A percentile compares a stretch with the other conserved stretches of the same genome.
phyloP scores from a whole-genome alignment of 2,113 vertebrate genomes.

The Sarotherodon lohbergeri region DNA sequence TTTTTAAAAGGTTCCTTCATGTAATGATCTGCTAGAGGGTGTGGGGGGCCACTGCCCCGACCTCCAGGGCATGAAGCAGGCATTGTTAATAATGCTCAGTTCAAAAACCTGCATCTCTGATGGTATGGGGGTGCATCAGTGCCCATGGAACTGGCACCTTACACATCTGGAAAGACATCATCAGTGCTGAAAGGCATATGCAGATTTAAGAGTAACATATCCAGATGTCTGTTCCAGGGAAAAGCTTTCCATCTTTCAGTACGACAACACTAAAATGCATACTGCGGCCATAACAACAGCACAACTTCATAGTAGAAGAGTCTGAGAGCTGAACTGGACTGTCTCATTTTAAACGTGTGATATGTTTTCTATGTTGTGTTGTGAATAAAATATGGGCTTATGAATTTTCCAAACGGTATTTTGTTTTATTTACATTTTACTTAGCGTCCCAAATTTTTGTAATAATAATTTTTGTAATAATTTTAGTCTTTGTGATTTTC shows the following conservation, averaged over 20 bases:
- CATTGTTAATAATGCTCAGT: background rate
- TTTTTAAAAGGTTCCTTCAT: too few species aligned
- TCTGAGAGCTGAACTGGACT: background rate
- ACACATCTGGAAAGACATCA: background rate
- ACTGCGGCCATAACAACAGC: background rate
- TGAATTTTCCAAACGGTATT: background rate
- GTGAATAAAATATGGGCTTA: background rate
- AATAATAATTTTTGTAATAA: background rate
- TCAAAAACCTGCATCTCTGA: background rate
- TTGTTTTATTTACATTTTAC: background rate
- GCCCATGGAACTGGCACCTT: background rate
- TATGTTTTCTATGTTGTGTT: background rate
- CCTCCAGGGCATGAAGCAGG: too few species aligned
- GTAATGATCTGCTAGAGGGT: too few species aligned
- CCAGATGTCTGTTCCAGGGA: background rate
- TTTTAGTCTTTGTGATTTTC: background rate
- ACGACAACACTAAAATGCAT: rapidly evolving
- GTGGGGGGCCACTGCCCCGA: too few species aligned
- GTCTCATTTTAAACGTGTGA: background rate
- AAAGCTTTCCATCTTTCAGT: background rate
- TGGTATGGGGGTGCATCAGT: background rate
- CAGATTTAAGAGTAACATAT: background rate
- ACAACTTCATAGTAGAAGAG: background rate
- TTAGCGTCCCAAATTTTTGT: rapidly evolving
- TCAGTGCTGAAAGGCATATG: background rate